These are phyloP conservation scores for Lichenostomus cassidix DNA, from an alignment of 2,113 vertebrate species.

Conservation along the genomic window DNA sequence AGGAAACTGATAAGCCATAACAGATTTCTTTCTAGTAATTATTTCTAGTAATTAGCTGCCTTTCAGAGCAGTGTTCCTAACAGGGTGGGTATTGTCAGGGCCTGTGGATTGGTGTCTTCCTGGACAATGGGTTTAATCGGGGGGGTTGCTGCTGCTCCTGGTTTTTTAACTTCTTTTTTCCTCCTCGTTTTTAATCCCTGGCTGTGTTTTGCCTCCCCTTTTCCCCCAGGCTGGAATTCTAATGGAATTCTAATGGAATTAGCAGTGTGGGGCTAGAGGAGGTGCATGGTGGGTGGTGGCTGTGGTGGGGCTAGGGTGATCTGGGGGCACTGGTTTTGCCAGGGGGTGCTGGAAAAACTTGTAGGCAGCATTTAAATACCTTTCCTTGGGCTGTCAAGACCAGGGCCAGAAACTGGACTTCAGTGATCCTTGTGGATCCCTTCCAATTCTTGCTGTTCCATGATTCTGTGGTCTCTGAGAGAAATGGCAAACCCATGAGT, in stretches of 20 bases:
- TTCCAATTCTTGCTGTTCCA: not conserved
- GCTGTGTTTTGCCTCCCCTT: not conserved
- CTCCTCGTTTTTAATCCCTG: not conserved
- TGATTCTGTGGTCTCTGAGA: not conserved
- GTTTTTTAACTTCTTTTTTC: not conserved
- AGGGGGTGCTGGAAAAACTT: not conserved
- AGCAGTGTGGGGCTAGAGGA: not conserved
- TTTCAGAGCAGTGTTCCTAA: conserved; percentile 60
- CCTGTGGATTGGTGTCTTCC: not conserved
- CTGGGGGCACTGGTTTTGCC: conserved; percentile 56
- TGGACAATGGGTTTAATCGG: conserved; percentile 54
- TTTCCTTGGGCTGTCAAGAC: not conserved
- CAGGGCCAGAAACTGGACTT: not conserved
- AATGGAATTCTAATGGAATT: conserved; percentile 49
- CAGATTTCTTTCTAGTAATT: conserved; percentile 68
- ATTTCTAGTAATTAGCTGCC: conserved; percentile 70
- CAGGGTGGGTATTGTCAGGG: conserved; percentile 47
- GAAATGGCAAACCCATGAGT: not conserved
- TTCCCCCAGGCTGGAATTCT: not conserved
- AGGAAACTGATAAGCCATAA: conserved; percentile 46
- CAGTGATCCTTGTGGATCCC: not conserved
- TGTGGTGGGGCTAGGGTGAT: not conserved
- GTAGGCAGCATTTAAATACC: not conserved
- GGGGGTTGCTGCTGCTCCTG: not conserved
- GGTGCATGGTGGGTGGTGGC: not conserved